A percentile compares a stretch with the other conserved stretches of the same genome.
phyloP scores from a whole-genome alignment of 2,113 vertebrate genomes.

The Channa argus region DNA sequence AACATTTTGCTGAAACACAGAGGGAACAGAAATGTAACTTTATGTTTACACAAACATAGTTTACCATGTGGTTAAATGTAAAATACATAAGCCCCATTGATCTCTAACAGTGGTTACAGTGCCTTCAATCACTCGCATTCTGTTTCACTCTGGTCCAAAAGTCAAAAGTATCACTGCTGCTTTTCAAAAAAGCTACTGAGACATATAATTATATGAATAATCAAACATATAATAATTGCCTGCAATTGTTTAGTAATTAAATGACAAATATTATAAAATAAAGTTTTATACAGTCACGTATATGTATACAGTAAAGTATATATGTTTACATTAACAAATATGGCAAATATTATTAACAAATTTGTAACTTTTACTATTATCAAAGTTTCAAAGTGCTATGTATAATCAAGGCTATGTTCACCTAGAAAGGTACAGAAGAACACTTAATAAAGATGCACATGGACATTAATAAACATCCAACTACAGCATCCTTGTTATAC shows the following conservation, averaged over 20 bases:
- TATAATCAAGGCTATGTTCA: conserved; percentile 47
- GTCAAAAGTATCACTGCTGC: conserved; percentile 12
- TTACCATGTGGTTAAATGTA: conserved; percentile 19
- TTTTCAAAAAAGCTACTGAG: conserved; percentile 34
- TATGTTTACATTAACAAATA: conserved; percentile 37
- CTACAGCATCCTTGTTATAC: conserved; percentile 45
- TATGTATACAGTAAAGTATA: conserved; percentile 44
- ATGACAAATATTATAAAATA: conserved; percentile 62
- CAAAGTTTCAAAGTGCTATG: conserved; percentile 55
- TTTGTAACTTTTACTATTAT: conserved; percentile 43
- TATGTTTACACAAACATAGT: conserved; percentile 25
- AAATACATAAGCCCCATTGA: conserved; percentile 3
- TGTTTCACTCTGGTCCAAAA: conserved; percentile 7
- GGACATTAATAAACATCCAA: conserved; percentile 47
- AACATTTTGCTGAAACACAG: conserved; percentile 28
- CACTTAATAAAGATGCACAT: conserved; percentile 55
- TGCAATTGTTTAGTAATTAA: conserved; percentile 64
- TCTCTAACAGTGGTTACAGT: conserved; percentile 27
- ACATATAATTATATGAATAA: conserved; percentile 38
- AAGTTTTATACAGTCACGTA: conserved; percentile 43
- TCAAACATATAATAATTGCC: conserved; percentile 63
- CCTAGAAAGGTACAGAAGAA: conserved; percentile 50
- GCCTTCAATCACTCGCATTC: conserved; percentile 19
- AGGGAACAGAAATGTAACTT: conserved; percentile 2
- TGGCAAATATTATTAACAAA: conserved; percentile 23